Base-by-base conservation (phyloP, 2,888 invertebrate genomes). In the Neelides folsomi region DNA sequence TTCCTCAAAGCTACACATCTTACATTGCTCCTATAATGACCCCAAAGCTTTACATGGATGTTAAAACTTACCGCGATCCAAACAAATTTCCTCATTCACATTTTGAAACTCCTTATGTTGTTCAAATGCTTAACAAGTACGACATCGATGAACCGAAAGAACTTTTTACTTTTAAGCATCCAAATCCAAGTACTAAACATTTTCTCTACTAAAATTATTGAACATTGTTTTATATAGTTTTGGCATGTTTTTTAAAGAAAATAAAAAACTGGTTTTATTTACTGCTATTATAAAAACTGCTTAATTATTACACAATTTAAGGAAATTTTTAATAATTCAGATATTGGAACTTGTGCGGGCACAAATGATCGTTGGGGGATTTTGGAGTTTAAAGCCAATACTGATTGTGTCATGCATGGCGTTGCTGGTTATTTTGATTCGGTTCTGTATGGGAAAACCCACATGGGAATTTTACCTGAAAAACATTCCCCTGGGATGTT, bases 341-440 rank as follows among this genome's bases (percentile, higher is more conserved):
- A 53, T 63, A 67, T 1, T 71, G 68, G 20, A 38, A 18, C 19
- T 27, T 15, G 39, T 13, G 13, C 39, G 3, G 16, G 36, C 9
- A 52, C 47, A 9, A 63, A 63, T 50, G 62, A 64, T 46, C 78
- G 94, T 47, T 82, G 79, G 66, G 77, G 76, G 46, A 74, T 75
- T 2, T 69, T 85, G 12, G 75, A 74, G 20, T 95, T 92, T 73
- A 71, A 74, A 13, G 80, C 81, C 1, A 69, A 75, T 34, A 79
- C 83, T 65, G 83, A 89, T 67, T 81, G 83, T 68, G 79, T 92
- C 1, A 72, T 95, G 62, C 92, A 93, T 68, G 98, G 95, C 2
- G 88, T 98, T 71, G 87, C 86, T 20, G 98, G 98, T 5, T 98
- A 90, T 71, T 98, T 98, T 72, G 86, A 93, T 67, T 81, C 90